These are phyloP conservation scores for Gallinago paraguaiae DNA, from an alignment of 2,113 vertebrate genomes.

Conservation along the genomic window DNA sequence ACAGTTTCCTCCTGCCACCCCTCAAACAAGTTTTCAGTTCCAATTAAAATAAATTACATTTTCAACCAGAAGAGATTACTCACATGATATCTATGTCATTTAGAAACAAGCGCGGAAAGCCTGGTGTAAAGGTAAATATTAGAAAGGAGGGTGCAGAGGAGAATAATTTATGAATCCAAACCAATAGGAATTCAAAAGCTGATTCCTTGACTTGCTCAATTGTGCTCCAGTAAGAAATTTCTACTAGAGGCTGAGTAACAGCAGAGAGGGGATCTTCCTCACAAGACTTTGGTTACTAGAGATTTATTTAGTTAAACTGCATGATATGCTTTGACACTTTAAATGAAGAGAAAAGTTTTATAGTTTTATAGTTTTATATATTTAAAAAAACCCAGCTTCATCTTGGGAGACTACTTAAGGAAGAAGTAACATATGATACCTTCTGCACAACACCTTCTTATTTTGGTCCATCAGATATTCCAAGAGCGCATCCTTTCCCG, in stretches of 20 bases:
- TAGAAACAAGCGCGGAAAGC: neutral
- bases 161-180: neutral
- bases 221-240: neutral
- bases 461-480: neutral
- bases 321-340: neutral
- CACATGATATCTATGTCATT: neutral
- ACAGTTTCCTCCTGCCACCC: constrained; percentile 46
- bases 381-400: neutral
- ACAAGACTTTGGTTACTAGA: neutral
- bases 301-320: neutral
- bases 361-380: neutral
- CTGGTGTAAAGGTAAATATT: neutral
- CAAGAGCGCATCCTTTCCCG: neutral
- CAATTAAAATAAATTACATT: constrained; percentile 63
- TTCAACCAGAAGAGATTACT: constrained; percentile 33
- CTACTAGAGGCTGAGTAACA: neutral
- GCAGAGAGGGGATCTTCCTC: accelerated
- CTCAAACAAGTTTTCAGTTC: constrained; percentile 48
- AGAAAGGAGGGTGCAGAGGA: neutral
- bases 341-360: neutral
- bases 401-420: neutral
- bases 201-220: neutral
- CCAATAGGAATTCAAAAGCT: neutral
- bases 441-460: neutral
- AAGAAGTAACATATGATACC: neutral